Conservation (phyloP, 2,888 invertebrate genomes). For the Tridacna gigas region DNA sequence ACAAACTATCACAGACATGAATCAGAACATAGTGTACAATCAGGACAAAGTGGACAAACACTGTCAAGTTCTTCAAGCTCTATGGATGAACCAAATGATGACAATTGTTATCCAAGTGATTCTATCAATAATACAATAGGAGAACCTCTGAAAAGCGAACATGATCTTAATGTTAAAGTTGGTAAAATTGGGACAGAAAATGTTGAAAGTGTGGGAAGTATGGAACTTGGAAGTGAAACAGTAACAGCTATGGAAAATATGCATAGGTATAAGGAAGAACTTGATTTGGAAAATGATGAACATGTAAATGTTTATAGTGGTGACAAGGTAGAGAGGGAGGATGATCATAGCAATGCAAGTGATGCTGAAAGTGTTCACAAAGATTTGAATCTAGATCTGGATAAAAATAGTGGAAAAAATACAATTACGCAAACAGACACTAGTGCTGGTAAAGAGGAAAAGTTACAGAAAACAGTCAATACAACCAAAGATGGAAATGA, state of each 20-base stretch:
- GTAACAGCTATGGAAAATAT: not conserved
- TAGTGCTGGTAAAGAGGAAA: conserved; percentile 1
- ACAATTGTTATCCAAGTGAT: not conserved
- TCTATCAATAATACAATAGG: not conserved
- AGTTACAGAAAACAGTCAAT: not conserved
- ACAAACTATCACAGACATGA: not conserved
- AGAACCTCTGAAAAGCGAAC: too few species aligned
- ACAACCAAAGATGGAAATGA: not conserved
- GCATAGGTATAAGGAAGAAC: not conserved
- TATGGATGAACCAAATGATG: not conserved
- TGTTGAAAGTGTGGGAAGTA: not conserved
- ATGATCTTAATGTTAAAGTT: not conserved
- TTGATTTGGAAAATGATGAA: not conserved
- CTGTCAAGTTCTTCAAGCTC: not conserved
- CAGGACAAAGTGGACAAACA: not conserved
- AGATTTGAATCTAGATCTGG: conserved; percentile 8
- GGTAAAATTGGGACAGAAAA: not conserved
- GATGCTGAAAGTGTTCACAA: conserved; percentile 25
- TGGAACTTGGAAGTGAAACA: not conserved
- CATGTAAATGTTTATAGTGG: conserved; percentile 33
- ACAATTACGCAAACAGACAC: not conserved
- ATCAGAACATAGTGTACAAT: not conserved
- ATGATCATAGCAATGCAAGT: conserved; percentile 18
- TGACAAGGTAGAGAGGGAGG: conserved; percentile 34
- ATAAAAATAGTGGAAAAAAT: conserved; percentile 34